phyloP scores from a whole-genome alignment of 2,113 vertebrate genomes.

The Antigone vipio region DNA sequence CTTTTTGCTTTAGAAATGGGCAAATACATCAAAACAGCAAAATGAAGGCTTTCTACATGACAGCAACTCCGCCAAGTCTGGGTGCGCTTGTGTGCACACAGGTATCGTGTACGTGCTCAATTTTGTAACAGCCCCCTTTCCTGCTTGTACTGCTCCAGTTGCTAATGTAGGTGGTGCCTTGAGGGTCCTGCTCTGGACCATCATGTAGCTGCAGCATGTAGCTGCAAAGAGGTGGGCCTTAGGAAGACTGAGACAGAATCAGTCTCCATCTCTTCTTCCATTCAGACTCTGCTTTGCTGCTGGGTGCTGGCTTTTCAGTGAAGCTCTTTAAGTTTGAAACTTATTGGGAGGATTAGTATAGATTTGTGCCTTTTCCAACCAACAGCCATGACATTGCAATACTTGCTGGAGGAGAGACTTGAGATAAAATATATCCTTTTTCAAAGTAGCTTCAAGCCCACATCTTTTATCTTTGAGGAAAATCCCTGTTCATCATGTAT shows the following conservation, averaged over 20 bases:
- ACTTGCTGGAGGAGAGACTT: not conserved
- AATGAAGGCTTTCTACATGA: not conserved
- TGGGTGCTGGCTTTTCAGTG: not conserved
- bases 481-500: not conserved
- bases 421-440: not conserved
- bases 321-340: not conserved
- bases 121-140: not conserved
- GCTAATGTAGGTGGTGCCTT: accelerated
- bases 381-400: not conserved
- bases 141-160: not conserved
- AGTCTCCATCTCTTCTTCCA: not conserved
- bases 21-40: not conserved
- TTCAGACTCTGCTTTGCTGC: not conserved
- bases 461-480: not conserved
- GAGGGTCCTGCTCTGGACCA: not conserved
- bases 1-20: not conserved
- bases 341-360: not conserved
- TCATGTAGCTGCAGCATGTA: not conserved
- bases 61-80: not conserved
- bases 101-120: accelerated
- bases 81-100: not conserved
- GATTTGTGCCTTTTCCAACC: not conserved
- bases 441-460: not conserved
- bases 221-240: not conserved
- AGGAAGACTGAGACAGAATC: not conserved